Evolutionary conservation across 2,113 vertebrate species (phyloP), one percentile per base, ranked within the genome.

Genomic region (Oncorhynchus mykiss): DNA sequence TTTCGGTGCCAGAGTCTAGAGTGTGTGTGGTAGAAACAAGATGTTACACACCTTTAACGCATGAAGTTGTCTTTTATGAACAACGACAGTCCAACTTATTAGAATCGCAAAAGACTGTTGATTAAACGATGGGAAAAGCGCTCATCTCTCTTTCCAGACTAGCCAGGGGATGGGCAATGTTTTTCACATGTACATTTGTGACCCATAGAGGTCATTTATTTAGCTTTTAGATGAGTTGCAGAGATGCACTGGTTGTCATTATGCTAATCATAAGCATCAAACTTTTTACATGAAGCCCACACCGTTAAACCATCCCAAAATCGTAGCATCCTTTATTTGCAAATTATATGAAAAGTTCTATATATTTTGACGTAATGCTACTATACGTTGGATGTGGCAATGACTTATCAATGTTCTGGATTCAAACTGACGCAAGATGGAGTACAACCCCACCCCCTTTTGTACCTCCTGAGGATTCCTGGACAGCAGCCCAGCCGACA

Each of bases 401-500:
- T 1, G 20, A 22, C 18, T 8, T 20, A 22, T 24, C 18, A 9
- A 9, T 22, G n/a, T n/a, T 22, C 59, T n/a, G 59, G 18, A 60
- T 60, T 60, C 59, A 60, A 20, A 7, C 18, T 60, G n/a, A 60
- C n/a, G 8, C 5, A n/a, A n/a, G 14, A 13, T 60, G 59, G n/a
- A 60, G 59, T n/a, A 22, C 11, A 22, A 4, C 18, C 11, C 18
- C 16, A n/a, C 20, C n/a, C 59, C 2, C 7, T 51, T 31, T 11
- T 16, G 54, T 67, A 45, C 9, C 65, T 80, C 72, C 73, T 51
- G 76, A 77, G 71, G 59, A 70, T 18, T 48, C 45, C n/a, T 73
- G 85, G 62, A 74, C 71, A 72, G 79, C 79, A 67, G 72, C 14
- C 62, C 39, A 16, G 13, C 24, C 48, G 7, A 31, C 27, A 31